These are phyloP conservation scores for Biston betularia DNA, from an alignment of 2,888 invertebrate genomes.

Conservation along the genomic window DNA sequence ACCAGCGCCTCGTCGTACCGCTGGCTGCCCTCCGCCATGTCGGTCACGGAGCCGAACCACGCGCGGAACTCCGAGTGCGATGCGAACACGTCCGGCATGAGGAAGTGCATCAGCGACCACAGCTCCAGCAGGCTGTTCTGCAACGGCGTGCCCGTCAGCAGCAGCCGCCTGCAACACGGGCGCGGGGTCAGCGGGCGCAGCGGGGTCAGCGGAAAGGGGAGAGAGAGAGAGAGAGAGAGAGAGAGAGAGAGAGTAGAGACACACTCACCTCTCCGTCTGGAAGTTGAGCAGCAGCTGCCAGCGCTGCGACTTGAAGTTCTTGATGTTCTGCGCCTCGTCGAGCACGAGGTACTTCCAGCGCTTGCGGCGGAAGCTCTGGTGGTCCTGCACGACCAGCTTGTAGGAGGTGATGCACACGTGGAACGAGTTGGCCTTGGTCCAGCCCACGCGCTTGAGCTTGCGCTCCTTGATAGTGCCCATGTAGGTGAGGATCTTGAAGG, in stretches of 20 bases:
- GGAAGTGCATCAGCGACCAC: slow-evolving; percentile 99
- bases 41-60: slow-evolving; percentile 98
- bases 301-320: slow-evolving; percentile 99
- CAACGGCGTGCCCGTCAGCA: slow-evolving; percentile 97
- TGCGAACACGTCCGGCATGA: slow-evolving; percentile 98
- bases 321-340: slow-evolving; percentile 99
- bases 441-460: slow-evolving; percentile 95
- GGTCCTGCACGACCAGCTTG: slow-evolving; percentile 99
- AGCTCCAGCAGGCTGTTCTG: slow-evolving; percentile 98
- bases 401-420: slow-evolving; percentile 99
- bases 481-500: slow-evolving; percentile 99
- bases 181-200: neutral
- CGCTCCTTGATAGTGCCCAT: slow-evolving; percentile 98
- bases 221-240: neutral
- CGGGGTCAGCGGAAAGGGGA: neutral
- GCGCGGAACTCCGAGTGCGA: slow-evolving; percentile 98
- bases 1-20: slow-evolving; percentile 69
- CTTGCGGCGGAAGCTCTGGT: slow-evolving; percentile 98
- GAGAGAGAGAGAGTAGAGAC: neutral
- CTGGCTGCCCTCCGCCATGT: slow-evolving; percentile 66
- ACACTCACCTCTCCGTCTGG: slow-evolving; percentile 93
- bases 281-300: slow-evolving; percentile 99
- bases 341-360: slow-evolving; percentile 99
- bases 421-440: slow-evolving; percentile 99
- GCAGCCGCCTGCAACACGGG: slow-evolving; percentile 88